Evolutionary conservation across 2,888 invertebrate genomes (phyloP).

Genomic region (Syritta pipiens): DNA sequence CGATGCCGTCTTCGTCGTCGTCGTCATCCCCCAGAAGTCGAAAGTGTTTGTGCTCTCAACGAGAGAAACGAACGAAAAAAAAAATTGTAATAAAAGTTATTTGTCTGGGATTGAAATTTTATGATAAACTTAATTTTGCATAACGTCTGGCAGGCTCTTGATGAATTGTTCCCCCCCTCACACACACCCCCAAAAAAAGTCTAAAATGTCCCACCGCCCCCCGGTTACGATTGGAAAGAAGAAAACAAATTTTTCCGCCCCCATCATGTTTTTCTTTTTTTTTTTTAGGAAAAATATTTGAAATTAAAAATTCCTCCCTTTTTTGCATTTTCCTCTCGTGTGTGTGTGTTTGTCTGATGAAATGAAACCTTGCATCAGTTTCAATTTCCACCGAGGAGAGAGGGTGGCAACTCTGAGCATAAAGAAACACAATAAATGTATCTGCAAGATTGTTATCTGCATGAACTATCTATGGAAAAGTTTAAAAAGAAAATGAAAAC

Average conservation of each 20-base stretch:
- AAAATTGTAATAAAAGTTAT: conserved; percentile 52
- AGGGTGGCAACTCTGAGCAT: background rate
- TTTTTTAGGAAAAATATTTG: conserved; percentile 44
- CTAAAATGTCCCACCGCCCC: too few relatives aligned
- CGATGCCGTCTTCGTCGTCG: too few relatives aligned
- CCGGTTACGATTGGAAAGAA: background rate
- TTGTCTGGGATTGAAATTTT: conserved; percentile 66
- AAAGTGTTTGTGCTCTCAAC: too few relatives aligned
- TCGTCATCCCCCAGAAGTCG: too few relatives aligned
- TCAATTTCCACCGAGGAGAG: conserved; percentile 6
- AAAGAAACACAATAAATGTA: conserved; percentile 42
- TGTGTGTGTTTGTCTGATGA: background rate
- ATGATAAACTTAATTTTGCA: conserved; percentile 68
- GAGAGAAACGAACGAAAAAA: background rate
- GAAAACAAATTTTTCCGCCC: conserved; percentile 12
- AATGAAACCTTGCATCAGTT: conserved; percentile 30
- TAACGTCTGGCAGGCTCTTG: conserved; percentile 56
- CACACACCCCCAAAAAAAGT: too few relatives aligned
- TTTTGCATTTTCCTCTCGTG: background rate
- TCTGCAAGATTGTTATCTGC: conserved; percentile 65
- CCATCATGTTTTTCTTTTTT: background rate
- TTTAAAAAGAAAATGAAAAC: conserved; percentile 21
- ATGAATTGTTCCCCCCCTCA: conserved; percentile 54
- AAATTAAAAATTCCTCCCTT: conserved; percentile 58
- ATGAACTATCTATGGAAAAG: conserved; percentile 43